Base-by-base conservation (phyloP, 2,113 vertebrate genomes). In the Neodontobutis hainanensis region DNA sequence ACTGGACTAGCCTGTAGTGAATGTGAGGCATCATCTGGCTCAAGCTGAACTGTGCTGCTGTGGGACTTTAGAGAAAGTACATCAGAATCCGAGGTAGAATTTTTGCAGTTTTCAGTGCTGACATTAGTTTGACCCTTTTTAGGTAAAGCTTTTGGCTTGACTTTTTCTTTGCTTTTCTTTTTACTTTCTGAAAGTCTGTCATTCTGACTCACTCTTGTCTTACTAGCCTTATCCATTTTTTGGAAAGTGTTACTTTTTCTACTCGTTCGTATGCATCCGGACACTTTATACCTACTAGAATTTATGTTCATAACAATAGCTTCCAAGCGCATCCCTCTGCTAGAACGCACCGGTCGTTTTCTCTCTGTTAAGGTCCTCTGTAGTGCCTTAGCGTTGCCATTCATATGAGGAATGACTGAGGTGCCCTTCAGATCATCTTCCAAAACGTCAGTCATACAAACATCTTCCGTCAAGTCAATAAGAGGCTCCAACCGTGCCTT, bases 231-330 rank as follows among this genome's bases (percentile, higher is more conserved):
- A 3, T 12, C 50, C 64, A 65, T 4, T 9, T 68, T 58, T 10
- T 75, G 68, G 53, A 77, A 76, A 1, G 3, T 1, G 19, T 27
- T 27, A 69, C 68, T 27, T 73, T 81, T 86, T 32, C 82, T 88
- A 65, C n/a, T 72, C 46, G 83, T 52, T 48, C 74, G 82, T 11
- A 85, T 64, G 32, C 75, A 61, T 65, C 78, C 80, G 8, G 82
- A 82, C 14, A 85, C 77, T 78, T 85, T 90, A 73, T 77, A 86
- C 56, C 87, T 78, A 55, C 66, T 77, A 16, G 92, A 91, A 46
- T 85, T 87, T 12, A 93, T 90, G 80, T 91, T 90, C 86, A 93
- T 91, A 47, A 92, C 90, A 34, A 93, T 90, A 14, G 91, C 80
- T 56, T 90, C 91, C 50, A 93, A 81, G 8, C 85, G 87, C 12